phyloP scores from a whole-genome alignment of 2,797 vertebrate species.

The Sphenopsis melanotis region DNA sequence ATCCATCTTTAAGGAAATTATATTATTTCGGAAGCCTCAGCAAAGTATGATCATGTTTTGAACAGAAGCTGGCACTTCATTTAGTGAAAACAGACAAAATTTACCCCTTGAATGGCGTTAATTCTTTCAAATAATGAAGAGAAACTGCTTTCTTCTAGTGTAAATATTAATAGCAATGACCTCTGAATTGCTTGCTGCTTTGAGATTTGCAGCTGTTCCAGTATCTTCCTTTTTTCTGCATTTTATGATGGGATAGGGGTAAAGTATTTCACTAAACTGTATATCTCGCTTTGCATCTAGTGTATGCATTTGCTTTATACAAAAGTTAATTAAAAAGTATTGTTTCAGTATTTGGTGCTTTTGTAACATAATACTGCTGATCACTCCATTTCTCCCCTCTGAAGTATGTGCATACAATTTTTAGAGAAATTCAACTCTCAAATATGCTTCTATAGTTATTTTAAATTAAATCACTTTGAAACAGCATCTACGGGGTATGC shows the following conservation, averaged over 20 bases:
- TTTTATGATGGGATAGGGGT: background rate
- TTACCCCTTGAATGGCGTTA: background rate
- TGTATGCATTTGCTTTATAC: background rate
- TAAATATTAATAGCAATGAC: background rate
- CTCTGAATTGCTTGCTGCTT: background rate
- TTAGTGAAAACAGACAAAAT: background rate
- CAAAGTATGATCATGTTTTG: background rate
- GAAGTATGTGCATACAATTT: background rate
- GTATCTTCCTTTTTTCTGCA: background rate
- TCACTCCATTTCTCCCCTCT: background rate
- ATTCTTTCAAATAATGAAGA: background rate
- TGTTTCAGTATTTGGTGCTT: background rate
- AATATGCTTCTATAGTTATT: background rate
- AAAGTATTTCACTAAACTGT: background rate
- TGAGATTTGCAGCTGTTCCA: background rate
- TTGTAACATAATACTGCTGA: background rate
- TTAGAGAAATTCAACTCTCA: background rate
- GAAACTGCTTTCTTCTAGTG: background rate
- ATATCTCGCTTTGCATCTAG: background rate
- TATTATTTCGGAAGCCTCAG: background rate
- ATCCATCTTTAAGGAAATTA: background rate
- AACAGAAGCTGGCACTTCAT: background rate
- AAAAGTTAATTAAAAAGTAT: background rate
- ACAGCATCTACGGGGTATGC: background rate
- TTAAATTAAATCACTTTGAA: background rate